These are phyloP conservation scores for Cryptosula pallasiana DNA, from an alignment of 2,888 invertebrate species.

Conservation along the genomic window DNA sequence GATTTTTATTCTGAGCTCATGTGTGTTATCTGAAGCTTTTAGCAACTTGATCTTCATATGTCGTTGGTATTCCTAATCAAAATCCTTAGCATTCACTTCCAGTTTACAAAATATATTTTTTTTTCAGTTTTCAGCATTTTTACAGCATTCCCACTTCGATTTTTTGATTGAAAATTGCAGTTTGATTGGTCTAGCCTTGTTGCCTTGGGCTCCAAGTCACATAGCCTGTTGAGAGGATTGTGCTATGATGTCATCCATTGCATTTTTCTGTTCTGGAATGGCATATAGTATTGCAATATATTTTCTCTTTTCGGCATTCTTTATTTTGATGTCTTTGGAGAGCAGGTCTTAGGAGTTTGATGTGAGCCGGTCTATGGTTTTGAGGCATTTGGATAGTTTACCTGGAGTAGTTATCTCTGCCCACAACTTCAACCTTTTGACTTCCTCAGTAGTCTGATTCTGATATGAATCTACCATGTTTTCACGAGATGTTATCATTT, in stretches of 20 bases:
- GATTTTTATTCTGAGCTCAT: background rate
- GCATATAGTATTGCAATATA: background rate
- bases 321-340: background rate
- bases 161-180: background rate
- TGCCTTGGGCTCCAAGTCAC: background rate
- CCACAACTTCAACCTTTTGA: background rate
- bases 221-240: background rate
- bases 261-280: background rate
- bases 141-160: background rate
- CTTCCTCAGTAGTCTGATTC: background rate
- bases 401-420: background rate
- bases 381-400: background rate
- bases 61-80: background rate
- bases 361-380: background rate
- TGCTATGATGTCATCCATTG: background rate
- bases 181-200: background rate
- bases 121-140: background rate
- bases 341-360: background rate
- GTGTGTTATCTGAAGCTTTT: too few relatives aligned
- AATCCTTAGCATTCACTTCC: background rate
- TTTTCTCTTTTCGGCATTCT: background rate
- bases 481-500: background rate
- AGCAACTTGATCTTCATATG: background rate
- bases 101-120: background rate
- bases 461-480: background rate